A percentile compares a stretch with the other conserved stretches of the same genome.
phyloP scores from a whole-genome alignment of 2,888 invertebrate genomes.

The Philhelius pedissequus region DNA sequence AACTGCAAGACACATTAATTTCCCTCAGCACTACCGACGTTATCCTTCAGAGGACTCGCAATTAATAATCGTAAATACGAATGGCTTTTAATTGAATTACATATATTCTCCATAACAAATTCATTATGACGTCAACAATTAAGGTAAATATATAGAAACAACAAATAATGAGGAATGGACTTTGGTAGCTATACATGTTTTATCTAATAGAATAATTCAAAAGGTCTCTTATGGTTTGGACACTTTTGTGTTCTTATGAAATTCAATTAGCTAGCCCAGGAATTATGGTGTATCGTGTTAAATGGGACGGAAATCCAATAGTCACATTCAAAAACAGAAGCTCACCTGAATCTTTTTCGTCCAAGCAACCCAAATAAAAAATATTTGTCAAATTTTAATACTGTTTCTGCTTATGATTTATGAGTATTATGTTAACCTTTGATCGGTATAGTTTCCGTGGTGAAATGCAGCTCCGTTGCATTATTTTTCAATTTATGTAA shows the following conservation, averaged over 20 bases:
- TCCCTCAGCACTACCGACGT: not conserved
- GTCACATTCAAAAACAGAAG: not conserved
- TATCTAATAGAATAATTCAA: not conserved
- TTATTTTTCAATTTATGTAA: too few relatives aligned
- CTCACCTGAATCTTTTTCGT: not conserved
- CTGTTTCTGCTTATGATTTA: too few relatives aligned
- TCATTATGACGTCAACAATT: conserved; percentile 38
- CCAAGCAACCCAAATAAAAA: too few relatives aligned
- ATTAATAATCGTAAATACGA: conserved; percentile 56
- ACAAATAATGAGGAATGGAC: not conserved
- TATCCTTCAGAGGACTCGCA: conserved; percentile 35
- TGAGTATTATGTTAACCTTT: too few relatives aligned
- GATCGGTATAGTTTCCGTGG: too few relatives aligned
- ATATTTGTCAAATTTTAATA: too few relatives aligned
- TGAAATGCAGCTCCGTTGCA: too few relatives aligned
- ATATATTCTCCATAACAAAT: conserved; percentile 38
- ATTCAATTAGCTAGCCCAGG: not conserved
- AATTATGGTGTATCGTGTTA: not conserved
- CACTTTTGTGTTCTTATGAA: not conserved
- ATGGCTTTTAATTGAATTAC: conserved; percentile 45
- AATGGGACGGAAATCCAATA: not conserved
- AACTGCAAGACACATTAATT: conserved; percentile 24
- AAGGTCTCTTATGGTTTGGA: not conserved
- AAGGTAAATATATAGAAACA: not conserved
- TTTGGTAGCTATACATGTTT: too few relatives aligned